Base-by-base conservation (phyloP, 2,797 vertebrate genomes). In the Helicolenus hilgendorfi region DNA sequence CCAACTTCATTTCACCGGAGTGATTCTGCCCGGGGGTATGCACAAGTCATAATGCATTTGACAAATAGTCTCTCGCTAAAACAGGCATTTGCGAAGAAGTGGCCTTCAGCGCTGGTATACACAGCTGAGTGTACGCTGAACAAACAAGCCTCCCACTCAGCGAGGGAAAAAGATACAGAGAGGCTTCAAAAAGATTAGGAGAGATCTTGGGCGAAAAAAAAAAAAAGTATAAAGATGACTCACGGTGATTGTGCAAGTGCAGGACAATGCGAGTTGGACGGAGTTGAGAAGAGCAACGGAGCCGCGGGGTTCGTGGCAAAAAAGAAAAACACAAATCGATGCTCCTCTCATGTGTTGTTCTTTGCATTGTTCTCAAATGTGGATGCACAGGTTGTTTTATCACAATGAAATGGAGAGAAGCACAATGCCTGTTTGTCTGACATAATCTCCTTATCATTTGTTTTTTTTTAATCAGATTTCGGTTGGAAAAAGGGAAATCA, bases 41-140 rank as follows among this genome's bases (percentile, higher is more conserved):
- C 95, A 96, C 96, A 96, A 97, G 96, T 97, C 97, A 96, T 97
- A 96, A 97, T 97, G 97, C 97, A 96, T 97, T 97, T 97, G 95
- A 97, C 97, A 97, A 97, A 97, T 96, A 97, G 96, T 97, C 96
- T 96, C 94, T 94, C 88, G 92, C 95, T 96, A 97, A 96, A 97
- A 97, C 96, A 96, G 95, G 96, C 96, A 96, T 97, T 97, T 97
- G 95, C 92, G 89, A 96, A 97, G 96, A 97, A 97, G 95, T 96
- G 97, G 96, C 96, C 97, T 97, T 97, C 96, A 97, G 97, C 96
- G 84, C 93, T 96, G 93, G 94, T 96, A 94, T 94, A 96, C 96
- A 96, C 94, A 95, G 95, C 92, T 93, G 94, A 97, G 96, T 96
- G 94, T 97, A 95, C 95, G 85, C 95, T 93, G 96, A 97, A 96